Evolutionary conservation across 2,113 vertebrate species (phyloP), one percentile per base, ranked within the genome.

Genomic region (Oryzias curvinotus): DNA sequence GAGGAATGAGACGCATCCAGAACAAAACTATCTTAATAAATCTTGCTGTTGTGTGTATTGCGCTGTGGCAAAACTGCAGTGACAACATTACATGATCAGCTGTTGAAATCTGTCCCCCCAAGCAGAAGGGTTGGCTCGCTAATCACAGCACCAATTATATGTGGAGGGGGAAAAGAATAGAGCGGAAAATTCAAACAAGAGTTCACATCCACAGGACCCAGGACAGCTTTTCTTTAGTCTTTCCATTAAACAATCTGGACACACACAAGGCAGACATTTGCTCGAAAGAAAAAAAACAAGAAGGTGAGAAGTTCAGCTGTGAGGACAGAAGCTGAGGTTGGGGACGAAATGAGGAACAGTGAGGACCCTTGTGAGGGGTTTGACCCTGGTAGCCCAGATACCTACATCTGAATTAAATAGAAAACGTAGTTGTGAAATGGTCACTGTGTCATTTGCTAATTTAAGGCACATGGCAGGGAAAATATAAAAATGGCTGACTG

Each of bases 191-290:
- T 46, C 41, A 62, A 70, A 60, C 30, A 18, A 17, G 5, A 52
- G 43, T 52, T 72, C 69, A 63, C 55, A 67, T 23, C 26, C 71
- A 52, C 65, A 73, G 65, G 48, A 77, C 3, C 14, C 17, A 45
- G 62, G 54, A 58, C 74, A 73, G 53, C 45, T 57, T 78, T 68
- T 66, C 69, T 51, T 51, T 48, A 62, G 26, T 73, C 63, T 78
- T 87, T 88, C 77, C 76, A 77, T 80, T 68, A 23, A 49, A 41
- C 65, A 64, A 81, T 81, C 76, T 81, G 63, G 44, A 72, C 68
- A 49, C 84, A 78, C 17, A 49, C 65, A 8, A 71, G 3, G 45
- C 57, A 68, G 61, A 41, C 65, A 77, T 80, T 53, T 73, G n/a
- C 48, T 65, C 3, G 14, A 4, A 49, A 60, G 71, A 52, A 57